Conservation (phyloP, 92 coral and sea anemone genomes). For the Palythoa grandis region DNA sequence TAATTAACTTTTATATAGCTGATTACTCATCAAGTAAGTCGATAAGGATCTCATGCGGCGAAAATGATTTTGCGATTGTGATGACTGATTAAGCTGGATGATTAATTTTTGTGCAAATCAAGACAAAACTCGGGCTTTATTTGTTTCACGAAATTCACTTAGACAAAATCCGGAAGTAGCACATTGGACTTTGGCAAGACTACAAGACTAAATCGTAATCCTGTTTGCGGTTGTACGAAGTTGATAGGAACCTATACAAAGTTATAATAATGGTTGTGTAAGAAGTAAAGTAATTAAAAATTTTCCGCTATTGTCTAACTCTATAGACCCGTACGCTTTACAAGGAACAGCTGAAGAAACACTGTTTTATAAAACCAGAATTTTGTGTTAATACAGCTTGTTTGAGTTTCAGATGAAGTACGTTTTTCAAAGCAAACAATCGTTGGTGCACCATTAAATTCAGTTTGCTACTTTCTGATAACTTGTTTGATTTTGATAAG, state of each 20-base stretch:
- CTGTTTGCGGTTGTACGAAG: neutral
- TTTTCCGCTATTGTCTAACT: neutral
- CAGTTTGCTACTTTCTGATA: neutral
- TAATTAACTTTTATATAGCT: too few relatives aligned
- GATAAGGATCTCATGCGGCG: too few relatives aligned
- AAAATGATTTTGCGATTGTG: too few relatives aligned
- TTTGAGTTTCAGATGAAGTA: slow-evolving; percentile 7
- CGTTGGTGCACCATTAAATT: neutral
- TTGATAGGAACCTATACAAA: neutral
- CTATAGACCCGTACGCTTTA: neutral
- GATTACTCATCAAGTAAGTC: too few relatives aligned
- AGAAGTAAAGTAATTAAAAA: neutral
- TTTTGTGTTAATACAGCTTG: neutral
- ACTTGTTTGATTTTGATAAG: neutral
- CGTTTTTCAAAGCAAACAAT: slow-evolving; percentile 24
- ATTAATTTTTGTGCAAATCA: too few relatives aligned
- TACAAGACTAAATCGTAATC: neutral
- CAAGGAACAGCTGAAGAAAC: neutral
- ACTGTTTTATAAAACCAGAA: neutral
- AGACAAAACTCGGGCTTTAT: too few relatives aligned
- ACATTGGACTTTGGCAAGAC: neutral
- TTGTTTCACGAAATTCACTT: too few relatives aligned
- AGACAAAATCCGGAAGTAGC: neutral
- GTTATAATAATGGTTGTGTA: neutral
- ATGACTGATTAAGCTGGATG: too few relatives aligned